Conservation (phyloP, 92 coral and sea anemone genomes). For the Parazoanthus atlanticus region DNA sequence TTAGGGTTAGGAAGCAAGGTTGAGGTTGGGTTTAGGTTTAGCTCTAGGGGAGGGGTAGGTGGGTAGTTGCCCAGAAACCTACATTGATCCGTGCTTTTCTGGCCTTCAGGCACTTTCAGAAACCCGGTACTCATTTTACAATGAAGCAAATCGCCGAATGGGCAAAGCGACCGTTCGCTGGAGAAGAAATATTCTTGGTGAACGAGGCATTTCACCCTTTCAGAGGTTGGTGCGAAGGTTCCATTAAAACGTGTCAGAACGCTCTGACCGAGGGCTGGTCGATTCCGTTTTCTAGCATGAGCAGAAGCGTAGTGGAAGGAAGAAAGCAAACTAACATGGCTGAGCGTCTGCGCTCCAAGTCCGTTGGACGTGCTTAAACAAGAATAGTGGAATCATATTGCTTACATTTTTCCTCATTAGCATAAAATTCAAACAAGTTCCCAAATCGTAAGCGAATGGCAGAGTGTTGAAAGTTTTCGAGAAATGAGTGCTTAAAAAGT, state of each 20-base stretch:
- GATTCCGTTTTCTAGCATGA: constrained; percentile 18
- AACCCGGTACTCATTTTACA: constrained; percentile 59
- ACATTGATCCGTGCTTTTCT: too few species aligned
- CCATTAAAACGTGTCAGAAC: constrained; percentile 53
- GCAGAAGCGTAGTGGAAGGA: constrained; percentile 5
- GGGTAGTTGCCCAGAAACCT: too few species aligned
- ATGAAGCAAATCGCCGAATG: constrained; percentile 57
- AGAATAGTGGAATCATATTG: too few species aligned
- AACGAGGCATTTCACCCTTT: constrained; percentile 65
- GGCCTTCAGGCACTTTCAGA: constrained; percentile 59
- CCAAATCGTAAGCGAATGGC: too few species aligned
- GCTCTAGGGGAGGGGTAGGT: too few species aligned
- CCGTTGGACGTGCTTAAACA: constrained; percentile 21
- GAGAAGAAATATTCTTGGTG: constrained; percentile 60
- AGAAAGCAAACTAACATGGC: background rate
- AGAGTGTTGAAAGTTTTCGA: too few species aligned
- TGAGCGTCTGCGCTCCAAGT: background rate
- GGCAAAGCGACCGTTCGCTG: constrained; percentile 69
- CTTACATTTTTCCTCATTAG: too few species aligned
- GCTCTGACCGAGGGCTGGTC: constrained; percentile 71
- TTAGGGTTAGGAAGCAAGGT: too few species aligned
- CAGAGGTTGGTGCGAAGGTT: constrained; percentile 69
- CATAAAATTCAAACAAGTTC: too few species aligned
- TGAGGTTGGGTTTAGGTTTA: too few species aligned
- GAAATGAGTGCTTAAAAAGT: too few species aligned